These are phyloP conservation scores for Micromussa lordhowensis DNA, from an alignment of 92 coral and sea anemone species.

Conservation along the genomic window DNA sequence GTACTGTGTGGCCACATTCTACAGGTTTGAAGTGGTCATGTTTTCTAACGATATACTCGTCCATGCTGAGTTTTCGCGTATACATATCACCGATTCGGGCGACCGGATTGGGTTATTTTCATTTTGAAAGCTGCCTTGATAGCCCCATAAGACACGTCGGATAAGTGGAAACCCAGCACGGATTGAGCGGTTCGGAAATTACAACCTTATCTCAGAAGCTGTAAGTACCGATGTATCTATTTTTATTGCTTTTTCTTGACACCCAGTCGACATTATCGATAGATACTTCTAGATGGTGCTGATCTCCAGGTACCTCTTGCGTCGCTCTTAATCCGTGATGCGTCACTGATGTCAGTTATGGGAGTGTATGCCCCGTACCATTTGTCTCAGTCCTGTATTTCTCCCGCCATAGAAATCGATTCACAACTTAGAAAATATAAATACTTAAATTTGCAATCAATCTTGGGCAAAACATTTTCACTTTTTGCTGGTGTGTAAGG, in stretches of 20 bases:
- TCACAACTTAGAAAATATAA: too few species aligned
- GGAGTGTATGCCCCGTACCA: too few species aligned
- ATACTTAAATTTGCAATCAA: too few species aligned
- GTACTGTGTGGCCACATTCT: constrained; percentile 58
- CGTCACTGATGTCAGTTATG: too few species aligned
- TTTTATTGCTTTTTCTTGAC: not conserved
- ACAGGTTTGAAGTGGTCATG: constrained; percentile 55
- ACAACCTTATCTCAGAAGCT: constrained; percentile 33
- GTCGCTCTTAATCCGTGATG: too few species aligned
- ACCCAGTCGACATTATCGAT: not conserved
- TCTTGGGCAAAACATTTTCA: too few species aligned
- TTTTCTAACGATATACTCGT: constrained; percentile 2
- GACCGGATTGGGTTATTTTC: constrained; percentile 1
- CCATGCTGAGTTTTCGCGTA: not conserved
- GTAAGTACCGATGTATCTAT: constrained; percentile 12
- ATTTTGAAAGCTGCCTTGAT: constrained; percentile 45
- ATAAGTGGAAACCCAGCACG: constrained; percentile 32
- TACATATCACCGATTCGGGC: constrained; percentile 49
- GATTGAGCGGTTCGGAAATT: constrained; percentile 34
- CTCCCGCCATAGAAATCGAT: too few species aligned
- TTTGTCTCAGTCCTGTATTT: too few species aligned
- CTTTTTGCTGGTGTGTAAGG: too few species aligned
- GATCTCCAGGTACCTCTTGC: too few species aligned
- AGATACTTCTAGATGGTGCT: too few species aligned
- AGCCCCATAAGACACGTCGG: constrained; percentile 26